phyloP scores from a whole-genome alignment of 2,113 vertebrate species.

The Nothobranchius furzeri region DNA sequence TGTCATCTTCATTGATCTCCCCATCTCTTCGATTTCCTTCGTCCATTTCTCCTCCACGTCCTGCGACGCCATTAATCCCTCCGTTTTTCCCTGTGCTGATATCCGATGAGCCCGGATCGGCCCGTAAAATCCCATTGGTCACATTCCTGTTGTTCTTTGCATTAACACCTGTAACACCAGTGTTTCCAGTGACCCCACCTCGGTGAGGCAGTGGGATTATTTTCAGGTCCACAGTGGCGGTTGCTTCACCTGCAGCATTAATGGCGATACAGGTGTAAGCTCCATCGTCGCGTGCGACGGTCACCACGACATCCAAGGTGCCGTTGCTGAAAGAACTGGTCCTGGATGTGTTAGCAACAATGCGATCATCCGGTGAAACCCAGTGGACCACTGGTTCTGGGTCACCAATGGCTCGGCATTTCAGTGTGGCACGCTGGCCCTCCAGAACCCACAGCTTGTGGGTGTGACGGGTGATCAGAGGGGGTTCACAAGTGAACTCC shows the following conservation, averaged over 20 bases:
- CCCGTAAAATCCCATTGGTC: constrained; percentile 73
- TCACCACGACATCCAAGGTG: constrained; percentile 88
- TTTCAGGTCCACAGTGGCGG: constrained; percentile 86
- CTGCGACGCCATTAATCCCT: constrained; percentile 63
- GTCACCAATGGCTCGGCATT: constrained; percentile 88
- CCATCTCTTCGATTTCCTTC: constrained; percentile 45
- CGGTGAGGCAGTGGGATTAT: constrained; percentile 89
- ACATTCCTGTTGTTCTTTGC: constrained; percentile 62
- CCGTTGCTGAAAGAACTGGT: constrained; percentile 88
- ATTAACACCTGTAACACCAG: constrained; percentile 62
- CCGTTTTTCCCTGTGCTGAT: constrained; percentile 75
- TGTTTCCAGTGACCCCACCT: constrained; percentile 76
- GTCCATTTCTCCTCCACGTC: constrained; percentile 51
- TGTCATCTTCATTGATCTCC: constrained; percentile 38
- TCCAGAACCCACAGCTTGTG: constrained; percentile 91
- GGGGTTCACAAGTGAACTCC: constrained; percentile 91
- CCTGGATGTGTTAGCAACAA: constrained; percentile 86
- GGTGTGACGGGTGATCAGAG: constrained; percentile 90
- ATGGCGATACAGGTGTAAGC: constrained; percentile 91
- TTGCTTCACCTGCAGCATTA: constrained; percentile 89
- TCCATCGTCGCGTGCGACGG: constrained; percentile 84
- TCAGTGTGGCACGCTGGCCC: constrained; percentile 86
- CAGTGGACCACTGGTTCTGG: constrained; percentile 88
- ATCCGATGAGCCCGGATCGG: constrained; percentile 74
- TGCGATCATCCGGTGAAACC: constrained; percentile 90